Conservation (phyloP, 2,797 vertebrate species). For the Trachurus trachurus region DNA sequence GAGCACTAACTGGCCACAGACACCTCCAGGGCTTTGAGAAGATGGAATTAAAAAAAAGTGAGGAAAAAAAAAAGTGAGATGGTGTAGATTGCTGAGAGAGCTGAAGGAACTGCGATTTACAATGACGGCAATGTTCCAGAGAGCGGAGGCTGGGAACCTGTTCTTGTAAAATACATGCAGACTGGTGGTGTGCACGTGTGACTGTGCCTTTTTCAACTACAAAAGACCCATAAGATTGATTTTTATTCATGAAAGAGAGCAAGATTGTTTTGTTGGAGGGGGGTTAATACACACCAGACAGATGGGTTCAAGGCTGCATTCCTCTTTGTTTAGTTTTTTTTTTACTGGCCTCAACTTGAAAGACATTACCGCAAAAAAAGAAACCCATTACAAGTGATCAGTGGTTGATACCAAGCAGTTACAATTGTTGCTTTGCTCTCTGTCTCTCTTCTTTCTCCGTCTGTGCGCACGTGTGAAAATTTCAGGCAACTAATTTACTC, state of each 20-base stretch:
- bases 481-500: conserved; percentile 68
- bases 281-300: conserved; percentile 77
- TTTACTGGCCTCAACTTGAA: conserved; percentile 67
- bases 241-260: conserved; percentile 69
- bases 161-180: conserved; percentile 51
- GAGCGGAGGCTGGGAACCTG: conserved; percentile 59
- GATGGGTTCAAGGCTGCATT: conserved; percentile 74
- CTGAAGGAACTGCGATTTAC: conserved; percentile 50
- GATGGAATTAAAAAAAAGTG: conserved; percentile 39
- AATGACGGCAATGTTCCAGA: conserved; percentile 61
- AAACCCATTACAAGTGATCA: conserved; percentile 65
- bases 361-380: conserved; percentile 56
- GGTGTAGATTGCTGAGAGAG: conserved; percentile 55
- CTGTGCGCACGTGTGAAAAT: conserved; percentile 59
- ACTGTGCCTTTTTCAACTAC: conserved; percentile 58
- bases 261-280: conserved; percentile 68
- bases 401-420: conserved; percentile 66
- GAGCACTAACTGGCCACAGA: conserved; percentile 75
- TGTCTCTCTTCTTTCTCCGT: conserved; percentile 8
- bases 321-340: conserved; percentile 43
- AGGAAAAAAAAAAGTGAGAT: conserved; percentile 43
- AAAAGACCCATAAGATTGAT: conserved; percentile 63
- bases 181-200: conserved; percentile 60
- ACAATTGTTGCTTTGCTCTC: conserved; percentile 31
- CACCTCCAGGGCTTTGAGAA: conserved; percentile 66